Conservation (phyloP, 2,888 invertebrate species). For the Pycnomerus fuliginosus region DNA sequence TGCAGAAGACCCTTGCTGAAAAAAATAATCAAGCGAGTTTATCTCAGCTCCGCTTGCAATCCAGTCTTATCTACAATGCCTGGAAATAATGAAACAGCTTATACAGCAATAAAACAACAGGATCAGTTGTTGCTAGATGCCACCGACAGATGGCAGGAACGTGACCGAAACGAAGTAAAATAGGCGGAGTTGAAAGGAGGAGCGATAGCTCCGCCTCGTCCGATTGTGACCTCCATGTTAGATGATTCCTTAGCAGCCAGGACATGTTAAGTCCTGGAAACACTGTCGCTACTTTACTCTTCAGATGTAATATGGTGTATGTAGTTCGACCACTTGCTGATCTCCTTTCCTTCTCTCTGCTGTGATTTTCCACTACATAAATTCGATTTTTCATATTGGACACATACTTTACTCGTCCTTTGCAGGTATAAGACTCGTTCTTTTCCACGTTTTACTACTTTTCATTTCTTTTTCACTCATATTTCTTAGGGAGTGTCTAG, state of each 20-base stretch:
- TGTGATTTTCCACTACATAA: slow-evolving; percentile 16
- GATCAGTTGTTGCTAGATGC: slow-evolving; percentile 34
- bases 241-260: slow-evolving; percentile 45
- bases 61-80: slow-evolving; percentile 48
- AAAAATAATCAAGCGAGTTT: slow-evolving; percentile 36
- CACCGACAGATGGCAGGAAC: slow-evolving; percentile 49
- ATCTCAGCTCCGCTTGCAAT: slow-evolving; percentile 41
- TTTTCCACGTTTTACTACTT: no score
- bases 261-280: slow-evolving; percentile 46
- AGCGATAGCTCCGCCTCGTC: slow-evolving; percentile 42
- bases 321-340: slow-evolving; percentile 38
- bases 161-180: slow-evolving; percentile 35
- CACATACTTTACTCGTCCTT: slow-evolving; percentile 3
- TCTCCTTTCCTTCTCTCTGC: slow-evolving; percentile 35
- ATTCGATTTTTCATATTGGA: slow-evolving; percentile 7
- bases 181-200: slow-evolving; percentile 44
- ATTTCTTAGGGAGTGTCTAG: no score
- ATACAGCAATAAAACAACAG: slow-evolving; percentile 47
- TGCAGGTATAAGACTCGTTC: slow-evolving; percentile 8
- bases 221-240: slow-evolving; percentile 50
- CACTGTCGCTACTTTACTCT: slow-evolving; percentile 42
- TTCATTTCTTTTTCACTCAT: no score
- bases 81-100: slow-evolving; percentile 49
- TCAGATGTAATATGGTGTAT: slow-evolving; percentile 40
- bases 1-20: no score